Evolutionary conservation across 1,140 invertebrate genomes (phyloP).

Genomic region (Nasonia vitripennis): DNA sequence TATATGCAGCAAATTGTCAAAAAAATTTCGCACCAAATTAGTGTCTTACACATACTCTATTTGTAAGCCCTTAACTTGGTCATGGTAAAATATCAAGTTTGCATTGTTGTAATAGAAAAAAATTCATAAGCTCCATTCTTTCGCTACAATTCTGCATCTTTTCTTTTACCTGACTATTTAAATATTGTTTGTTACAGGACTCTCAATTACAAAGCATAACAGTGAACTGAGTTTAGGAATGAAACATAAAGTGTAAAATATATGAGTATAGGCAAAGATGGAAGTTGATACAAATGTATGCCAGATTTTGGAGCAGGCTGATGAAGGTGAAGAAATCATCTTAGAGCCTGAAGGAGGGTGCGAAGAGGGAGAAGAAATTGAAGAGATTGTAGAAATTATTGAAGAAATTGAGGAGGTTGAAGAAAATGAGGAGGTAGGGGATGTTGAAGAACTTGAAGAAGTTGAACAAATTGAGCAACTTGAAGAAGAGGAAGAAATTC

Average conservation of each 20-base stretch:
- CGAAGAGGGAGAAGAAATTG: constrained; percentile 63
- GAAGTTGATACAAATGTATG: constrained; percentile 60
- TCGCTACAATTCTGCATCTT: too few relatives aligned
- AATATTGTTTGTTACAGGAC: background rate
- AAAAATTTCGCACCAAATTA: too few relatives aligned
- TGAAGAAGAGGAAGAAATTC: constrained; percentile 47
- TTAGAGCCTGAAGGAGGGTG: constrained; percentile 62
- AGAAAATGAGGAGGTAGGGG: constrained; percentile 62
- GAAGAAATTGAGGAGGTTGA: constrained; percentile 65
- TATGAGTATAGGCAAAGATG: constrained; percentile 51
- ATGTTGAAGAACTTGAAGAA: constrained; percentile 56
- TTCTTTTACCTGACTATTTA: too few relatives aligned
- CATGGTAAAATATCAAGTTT: too few relatives aligned
- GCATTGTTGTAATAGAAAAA: too few relatives aligned
- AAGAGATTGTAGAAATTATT: constrained; percentile 65
- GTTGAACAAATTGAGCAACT: constrained; percentile 58
- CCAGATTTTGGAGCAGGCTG: constrained; percentile 64
- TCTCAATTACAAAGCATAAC: background rate
- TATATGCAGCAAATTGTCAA: too few relatives aligned
- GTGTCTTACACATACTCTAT: too few relatives aligned
- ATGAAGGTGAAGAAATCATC: constrained; percentile 63
- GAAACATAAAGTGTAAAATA: constrained; percentile 32
- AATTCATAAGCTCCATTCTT: too few relatives aligned
- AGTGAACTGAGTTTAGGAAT: background rate
- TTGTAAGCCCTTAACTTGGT: too few relatives aligned